Base-by-base conservation (phyloP, 2,797 vertebrate genomes). In the Otus scops region DNA sequence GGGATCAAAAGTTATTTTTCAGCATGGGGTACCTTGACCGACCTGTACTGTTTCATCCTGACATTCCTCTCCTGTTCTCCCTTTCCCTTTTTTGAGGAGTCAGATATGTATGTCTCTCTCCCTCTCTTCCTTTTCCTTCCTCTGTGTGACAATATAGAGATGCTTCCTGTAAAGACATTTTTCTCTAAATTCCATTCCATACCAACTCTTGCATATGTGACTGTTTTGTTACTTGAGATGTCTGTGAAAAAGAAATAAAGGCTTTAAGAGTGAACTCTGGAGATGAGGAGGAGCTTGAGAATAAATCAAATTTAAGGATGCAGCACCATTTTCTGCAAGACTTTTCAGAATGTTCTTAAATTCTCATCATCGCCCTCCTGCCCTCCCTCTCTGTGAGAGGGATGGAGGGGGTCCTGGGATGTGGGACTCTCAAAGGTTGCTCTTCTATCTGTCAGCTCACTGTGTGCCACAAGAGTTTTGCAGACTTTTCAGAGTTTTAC, bases 221-320 rank as follows among this genome's bases (percentile, higher is more conserved):
- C 97, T 98, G 97, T 96, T 97, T 89, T 96, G 82, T 92, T 97
- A 85, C 97, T 97, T 94, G 94, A 98, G 89, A 97, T 96, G 57
- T 97, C 96, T 98, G 98, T 98, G 98, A 93, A 95, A 94, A 95
- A 89, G 68, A 94, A 96, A 97, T 95, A 95, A 95, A 97, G 92
- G 78, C 74, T 95, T 94, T 95, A 98, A 94, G 93, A 96, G 81
- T 88, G 76, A 94, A 93, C 56, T 90, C 71, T 92, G 57, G 56
- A 93, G 93, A 89, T 8, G 47, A 97, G 90, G 50, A 93, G 64
- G 77, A 96, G 47, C 64, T 87, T 75, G 82, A 88, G 51, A 88
- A 89, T 91, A 70, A 77, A 89, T 80, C 32, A 63, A 24, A 91
- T 69, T 89, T 71, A 54, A 83, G 28, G 84, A 77, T 47, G 60